Conservation (phyloP, 2,888 invertebrate species). For the Ommatoiulus sabulosus region DNA sequence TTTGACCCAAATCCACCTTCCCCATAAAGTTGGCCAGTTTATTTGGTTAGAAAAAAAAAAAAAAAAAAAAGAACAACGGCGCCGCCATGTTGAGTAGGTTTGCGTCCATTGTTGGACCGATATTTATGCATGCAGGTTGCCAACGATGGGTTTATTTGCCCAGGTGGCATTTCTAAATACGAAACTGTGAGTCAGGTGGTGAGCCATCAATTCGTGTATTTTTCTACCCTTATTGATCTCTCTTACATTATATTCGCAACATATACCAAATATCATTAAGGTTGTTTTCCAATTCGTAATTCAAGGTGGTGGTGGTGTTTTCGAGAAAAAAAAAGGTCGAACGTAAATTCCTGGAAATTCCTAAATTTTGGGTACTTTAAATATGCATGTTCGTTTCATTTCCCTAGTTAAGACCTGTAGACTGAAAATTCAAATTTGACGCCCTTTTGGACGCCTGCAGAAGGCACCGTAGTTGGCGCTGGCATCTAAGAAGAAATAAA, state of each 20-base stretch:
- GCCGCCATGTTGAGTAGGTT: background rate
- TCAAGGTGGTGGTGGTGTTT: background rate
- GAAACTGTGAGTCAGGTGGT: background rate
- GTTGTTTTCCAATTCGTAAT: background rate
- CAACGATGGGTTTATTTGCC: background rate
- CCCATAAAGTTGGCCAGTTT: background rate
- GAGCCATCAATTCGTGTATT: background rate
- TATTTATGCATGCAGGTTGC: conserved; percentile 19
- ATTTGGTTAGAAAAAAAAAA: background rate
- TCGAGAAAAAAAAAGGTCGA: too few relatives aligned
- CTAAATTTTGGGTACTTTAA: too few relatives aligned
- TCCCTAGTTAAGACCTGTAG: too few relatives aligned
- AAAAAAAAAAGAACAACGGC: background rate
- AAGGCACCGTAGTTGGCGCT: too few relatives aligned
- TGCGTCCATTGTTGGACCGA: background rate
- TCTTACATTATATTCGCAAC: background rate
- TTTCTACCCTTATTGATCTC: background rate
- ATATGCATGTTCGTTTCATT: too few relatives aligned
- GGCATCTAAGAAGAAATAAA: too few relatives aligned
- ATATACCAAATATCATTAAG: background rate
- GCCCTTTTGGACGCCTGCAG: too few relatives aligned
- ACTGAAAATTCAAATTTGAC: too few relatives aligned
- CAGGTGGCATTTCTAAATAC: background rate
- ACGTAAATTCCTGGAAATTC: too few relatives aligned
- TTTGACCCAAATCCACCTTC: background rate